Conservation (phyloP, 2,113 vertebrate species). For the Vidua macroura region DNA sequence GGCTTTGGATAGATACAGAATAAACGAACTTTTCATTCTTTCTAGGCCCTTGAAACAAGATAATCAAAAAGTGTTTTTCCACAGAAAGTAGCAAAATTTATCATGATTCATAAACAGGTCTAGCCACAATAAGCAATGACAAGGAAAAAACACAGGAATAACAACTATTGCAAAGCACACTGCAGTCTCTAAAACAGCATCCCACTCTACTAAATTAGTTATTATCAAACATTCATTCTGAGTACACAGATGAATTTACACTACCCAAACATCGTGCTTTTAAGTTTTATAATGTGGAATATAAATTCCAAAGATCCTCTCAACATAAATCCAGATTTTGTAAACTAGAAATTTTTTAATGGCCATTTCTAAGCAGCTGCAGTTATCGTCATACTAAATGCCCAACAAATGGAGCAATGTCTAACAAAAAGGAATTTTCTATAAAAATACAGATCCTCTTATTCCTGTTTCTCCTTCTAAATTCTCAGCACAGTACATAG, state of each 20-base stretch:
- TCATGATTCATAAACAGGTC: neutral
- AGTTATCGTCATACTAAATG: neutral
- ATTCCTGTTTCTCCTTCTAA: neutral
- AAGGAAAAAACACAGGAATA: neutral
- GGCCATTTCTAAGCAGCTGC: neutral
- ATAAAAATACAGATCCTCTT: neutral
- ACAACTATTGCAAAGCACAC: neutral
- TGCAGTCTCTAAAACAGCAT: neutral
- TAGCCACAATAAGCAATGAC: neutral
- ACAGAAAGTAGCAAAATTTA: neutral
- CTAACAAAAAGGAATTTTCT: neutral
- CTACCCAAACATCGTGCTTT: neutral
- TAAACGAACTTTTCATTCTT: neutral
- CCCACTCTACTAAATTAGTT: neutral
- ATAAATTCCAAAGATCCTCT: neutral
- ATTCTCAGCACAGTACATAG: neutral
- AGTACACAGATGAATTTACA: neutral
- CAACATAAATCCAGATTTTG: neutral
- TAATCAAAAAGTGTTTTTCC: neutral
- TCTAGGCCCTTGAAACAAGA: neutral
- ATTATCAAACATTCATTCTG: neutral
- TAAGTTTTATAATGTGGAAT: neutral
- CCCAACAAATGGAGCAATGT: neutral
- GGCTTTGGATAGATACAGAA: neutral
- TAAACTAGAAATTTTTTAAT: neutral